These are phyloP conservation scores for Takifugu flavidus DNA, from an alignment of 2,113 vertebrate species.

Conservation along the genomic window DNA sequence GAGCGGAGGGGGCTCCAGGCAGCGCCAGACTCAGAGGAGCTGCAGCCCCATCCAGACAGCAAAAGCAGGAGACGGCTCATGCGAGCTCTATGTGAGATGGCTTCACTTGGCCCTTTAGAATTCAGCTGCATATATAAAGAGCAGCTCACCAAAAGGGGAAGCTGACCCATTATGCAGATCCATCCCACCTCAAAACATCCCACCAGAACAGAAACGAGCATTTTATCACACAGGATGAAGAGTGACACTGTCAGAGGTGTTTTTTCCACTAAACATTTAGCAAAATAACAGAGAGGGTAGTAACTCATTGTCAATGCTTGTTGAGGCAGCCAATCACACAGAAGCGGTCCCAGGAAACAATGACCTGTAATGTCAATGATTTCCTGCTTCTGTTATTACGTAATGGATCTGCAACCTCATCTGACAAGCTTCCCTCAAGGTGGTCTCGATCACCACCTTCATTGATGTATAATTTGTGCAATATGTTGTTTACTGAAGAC, in stretches of 20 bases:
- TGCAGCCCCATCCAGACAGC: slow-evolving; percentile 16
- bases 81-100: slow-evolving; percentile 41
- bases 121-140: slow-evolving; percentile 62
- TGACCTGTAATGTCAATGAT: too few relatives aligned
- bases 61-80: slow-evolving; percentile 30
- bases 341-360: too few relatives aligned
- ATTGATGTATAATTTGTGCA: too few relatives aligned
- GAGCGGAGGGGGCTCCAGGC: slow-evolving; percentile 21
- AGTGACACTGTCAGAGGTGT: slow-evolving; percentile 8
- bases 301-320: too few relatives aligned
- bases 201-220: slow-evolving; percentile 9
- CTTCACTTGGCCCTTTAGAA: slow-evolving; percentile 53
- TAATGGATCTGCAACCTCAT: too few relatives aligned
- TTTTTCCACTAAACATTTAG: not conserved
- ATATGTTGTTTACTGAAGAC: too few relatives aligned
- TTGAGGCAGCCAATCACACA: too few relatives aligned
- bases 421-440: too few relatives aligned
- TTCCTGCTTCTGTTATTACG: too few relatives aligned
- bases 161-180: slow-evolving; percentile 60
- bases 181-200: slow-evolving; percentile 26
- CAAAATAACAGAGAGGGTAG: not conserved
- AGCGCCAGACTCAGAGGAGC: slow-evolving; percentile 18
- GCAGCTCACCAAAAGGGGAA: slow-evolving; percentile 50
- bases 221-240: slow-evolving; percentile 9
- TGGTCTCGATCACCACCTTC: too few relatives aligned